Percentiles rank a stretch among this genome's conserved stretches.
phyloP scores from a whole-genome alignment of 2,113 vertebrate genomes.

The Osmerus eperlanus region DNA sequence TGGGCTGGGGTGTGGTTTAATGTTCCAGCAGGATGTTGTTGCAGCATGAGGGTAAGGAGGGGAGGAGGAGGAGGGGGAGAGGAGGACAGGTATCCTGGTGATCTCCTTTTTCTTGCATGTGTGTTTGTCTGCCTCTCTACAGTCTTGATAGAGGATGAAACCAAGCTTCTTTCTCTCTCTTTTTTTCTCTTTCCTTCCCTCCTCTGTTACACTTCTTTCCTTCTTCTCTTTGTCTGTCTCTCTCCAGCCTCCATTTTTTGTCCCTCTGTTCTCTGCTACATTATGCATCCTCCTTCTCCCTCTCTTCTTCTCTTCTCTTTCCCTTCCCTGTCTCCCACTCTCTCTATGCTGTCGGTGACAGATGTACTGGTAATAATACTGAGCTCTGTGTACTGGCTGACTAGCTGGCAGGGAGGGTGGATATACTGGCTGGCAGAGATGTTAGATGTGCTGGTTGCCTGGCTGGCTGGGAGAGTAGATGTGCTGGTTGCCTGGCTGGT shows the following conservation, averaged over 20 bases:
- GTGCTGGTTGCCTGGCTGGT: too few relatives aligned
- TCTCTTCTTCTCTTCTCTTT: constrained; percentile 20
- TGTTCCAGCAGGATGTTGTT: background rate
- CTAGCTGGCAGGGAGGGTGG: constrained; percentile 30
- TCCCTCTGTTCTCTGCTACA: background rate
- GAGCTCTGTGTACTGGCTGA: constrained; percentile 69
- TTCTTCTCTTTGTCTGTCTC: constrained; percentile 31
- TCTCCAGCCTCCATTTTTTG: background rate
- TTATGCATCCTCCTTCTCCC: constrained; percentile 30
- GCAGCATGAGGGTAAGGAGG: background rate
- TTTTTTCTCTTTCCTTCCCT: constrained; percentile 22
- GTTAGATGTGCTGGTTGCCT: too few relatives aligned
- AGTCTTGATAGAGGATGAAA: background rate
- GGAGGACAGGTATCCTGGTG: background rate
- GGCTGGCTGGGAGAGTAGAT: too few relatives aligned
- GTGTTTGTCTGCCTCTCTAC: background rate
- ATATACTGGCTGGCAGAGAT: background rate
- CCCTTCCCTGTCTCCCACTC: constrained; percentile 22
- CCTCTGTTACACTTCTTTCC: constrained; percentile 43
- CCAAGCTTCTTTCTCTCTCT: background rate
- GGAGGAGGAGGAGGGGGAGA: background rate
- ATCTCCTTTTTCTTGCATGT: background rate
- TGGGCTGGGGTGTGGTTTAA: background rate
- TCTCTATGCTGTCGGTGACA: constrained; percentile 54
- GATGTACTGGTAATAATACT: constrained; percentile 74